Evolutionary conservation across 2,113 vertebrate genomes (phyloP), one percentile per base, ranked within the genome.

Genomic region (Globicephala melas): DNA sequence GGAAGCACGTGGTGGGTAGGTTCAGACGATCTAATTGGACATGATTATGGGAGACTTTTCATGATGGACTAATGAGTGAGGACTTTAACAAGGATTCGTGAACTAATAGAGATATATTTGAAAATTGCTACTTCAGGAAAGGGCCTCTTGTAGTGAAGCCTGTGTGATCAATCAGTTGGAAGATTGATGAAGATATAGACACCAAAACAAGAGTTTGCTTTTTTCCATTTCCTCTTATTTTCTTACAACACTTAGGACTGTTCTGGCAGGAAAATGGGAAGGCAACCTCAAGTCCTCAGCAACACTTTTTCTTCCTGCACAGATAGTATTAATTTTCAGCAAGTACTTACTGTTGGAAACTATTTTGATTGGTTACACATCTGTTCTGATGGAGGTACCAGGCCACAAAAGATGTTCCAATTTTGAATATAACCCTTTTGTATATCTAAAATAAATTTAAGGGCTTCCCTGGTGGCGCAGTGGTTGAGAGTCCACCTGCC

Each of bases 311-410:
- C 53, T 89, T 84, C 70, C 18, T 38, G 41, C 2, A 94, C 2
- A 74, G 23, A 50, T 38, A 93, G n/a, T 38, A 50, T 14, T 68
- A 50, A 91, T 82, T 85, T 97, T 88, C 38, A 91, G n/a, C 6
- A 5, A 71, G 13, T 65, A 62, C 63, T 87, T 92, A 86, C 83
- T 87, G 33, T 58, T 90, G 76, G 85, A 55, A 85, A 71, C 89
- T 96, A 10, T 47, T 96, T 65, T 77, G 93, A 95, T 81, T 85
- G 80, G 80, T 80, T 60, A 88, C 26, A 73, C 60, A 68, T 91
- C n/a, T 95, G 63, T 67, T 95, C 60, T 58, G 44, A 93, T 67
- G 28, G 76, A 88, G 47, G 26, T 21, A 86, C 23, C 47, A 58
- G 26, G 12, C 14, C 63, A 65, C 26, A 85, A n/a, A n/a, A 82